Conservation (phyloP, 2,797 vertebrate species). For the Smutsia temminckii region DNA sequence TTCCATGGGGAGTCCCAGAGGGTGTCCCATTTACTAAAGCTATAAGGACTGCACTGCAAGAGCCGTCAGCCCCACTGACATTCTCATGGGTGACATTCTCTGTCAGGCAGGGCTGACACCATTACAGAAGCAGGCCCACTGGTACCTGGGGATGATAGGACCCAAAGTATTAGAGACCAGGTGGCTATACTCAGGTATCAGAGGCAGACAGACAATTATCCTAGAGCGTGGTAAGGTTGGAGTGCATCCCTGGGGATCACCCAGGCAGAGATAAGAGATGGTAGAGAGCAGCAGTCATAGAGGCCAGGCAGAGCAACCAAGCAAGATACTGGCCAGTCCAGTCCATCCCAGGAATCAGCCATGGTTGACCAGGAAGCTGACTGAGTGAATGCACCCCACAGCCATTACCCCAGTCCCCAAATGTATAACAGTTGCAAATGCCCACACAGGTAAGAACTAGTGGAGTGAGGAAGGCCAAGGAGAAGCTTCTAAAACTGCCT, state of each 20-base stretch:
- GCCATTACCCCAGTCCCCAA: neutral
- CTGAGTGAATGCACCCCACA: neutral
- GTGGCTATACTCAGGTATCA: neutral
- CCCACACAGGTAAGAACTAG: neutral
- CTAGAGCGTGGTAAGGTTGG: neutral
- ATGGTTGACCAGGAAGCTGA: neutral
- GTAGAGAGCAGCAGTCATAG: neutral
- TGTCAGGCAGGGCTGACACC: neutral
- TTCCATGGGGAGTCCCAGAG: neutral
- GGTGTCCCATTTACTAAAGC: neutral
- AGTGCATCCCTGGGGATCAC: neutral
- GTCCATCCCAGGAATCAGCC: neutral
- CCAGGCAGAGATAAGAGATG: neutral
- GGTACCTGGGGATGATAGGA: neutral
- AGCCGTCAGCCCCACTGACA: neutral
- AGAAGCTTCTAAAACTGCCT: neutral
- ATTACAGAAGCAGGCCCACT: neutral
- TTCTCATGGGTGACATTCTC: neutral
- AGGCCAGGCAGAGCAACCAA: neutral
- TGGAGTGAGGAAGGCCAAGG: neutral
- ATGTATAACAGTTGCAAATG: neutral
- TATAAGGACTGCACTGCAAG: neutral
- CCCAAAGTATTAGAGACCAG: neutral
- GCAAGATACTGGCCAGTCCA: too few species aligned
- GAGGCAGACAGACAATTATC: neutral